Base-by-base conservation (phyloP, 2,113 vertebrate species). In the Spheniscus mendiculus region DNA sequence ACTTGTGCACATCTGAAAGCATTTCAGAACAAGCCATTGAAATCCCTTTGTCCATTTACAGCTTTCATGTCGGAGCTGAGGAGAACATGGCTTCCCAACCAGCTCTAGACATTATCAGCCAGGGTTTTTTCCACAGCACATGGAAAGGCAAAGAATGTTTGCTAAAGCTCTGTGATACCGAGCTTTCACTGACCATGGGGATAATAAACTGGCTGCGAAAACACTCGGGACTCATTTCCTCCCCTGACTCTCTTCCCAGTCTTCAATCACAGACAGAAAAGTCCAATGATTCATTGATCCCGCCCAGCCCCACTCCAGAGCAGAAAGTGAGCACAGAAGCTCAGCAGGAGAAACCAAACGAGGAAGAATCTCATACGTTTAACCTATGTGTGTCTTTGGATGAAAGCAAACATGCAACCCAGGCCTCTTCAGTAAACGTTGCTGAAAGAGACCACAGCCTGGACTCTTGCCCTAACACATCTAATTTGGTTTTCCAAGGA, bases 141-240 rank as follows among this genome's bases (percentile, higher is more conserved):
- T 99, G 99, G 99, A 98, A 98, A 94, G 99, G 99, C 53, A 99
- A 98, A 90, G 99, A 99, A 73, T 99, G 99, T 66, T 97, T 99
- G 90, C 94, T 99, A 87, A 99, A 99, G 82, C 98, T 99, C 55
- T 99, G 99, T 6, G 98, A 99, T 59, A 99, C 99, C 0, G 99
- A 99, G 83, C 98, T 99, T 18, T 98, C 98, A 56, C 93, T 99
- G 89, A 98, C 99, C 74, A 99, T 99, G 98, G 99, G 98, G 15
- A 98, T 99, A 56, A 98, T 99, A 91, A 99, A 99, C 90, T 99
- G 99, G 99, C 97, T 99, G 49, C 96, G 98, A 36, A 98, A 97
- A 65, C 92, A 98, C 45, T 87, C 98, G 0, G 97, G 93, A 26
- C 55, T 96, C 2, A 29, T 94, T 9, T 91, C 97, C 8, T 95